Percentiles rank a stretch among this genome's conserved stretches.
Conservation (phyloP, 2,797 vertebrate species). For the Perodicticus potto region DNA sequence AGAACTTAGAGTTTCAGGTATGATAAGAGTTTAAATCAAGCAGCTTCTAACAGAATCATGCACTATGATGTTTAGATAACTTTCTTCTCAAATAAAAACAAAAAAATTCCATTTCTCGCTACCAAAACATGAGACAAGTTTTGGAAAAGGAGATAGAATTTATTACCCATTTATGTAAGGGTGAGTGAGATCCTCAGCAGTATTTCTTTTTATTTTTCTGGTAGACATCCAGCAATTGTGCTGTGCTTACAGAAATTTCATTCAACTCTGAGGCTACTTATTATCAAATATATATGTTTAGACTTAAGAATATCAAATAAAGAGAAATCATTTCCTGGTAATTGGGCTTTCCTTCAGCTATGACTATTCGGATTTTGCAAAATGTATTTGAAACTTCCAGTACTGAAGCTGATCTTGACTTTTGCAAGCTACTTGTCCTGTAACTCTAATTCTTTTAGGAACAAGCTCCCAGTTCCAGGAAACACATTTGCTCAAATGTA, state of each 20-base stretch:
- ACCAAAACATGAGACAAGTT: neutral
- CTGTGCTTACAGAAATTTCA: neutral
- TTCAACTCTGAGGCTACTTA: neutral
- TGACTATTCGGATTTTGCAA: constrained; percentile 17
- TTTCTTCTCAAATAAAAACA: neutral
- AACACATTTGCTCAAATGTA: neutral
- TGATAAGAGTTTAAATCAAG: constrained; percentile 15
- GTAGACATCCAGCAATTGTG: neutral
- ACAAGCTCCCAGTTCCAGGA: neutral
- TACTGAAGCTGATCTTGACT: neutral
- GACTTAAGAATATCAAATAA: constrained; percentile 22
- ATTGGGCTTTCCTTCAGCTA: neutral
- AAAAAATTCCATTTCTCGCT: neutral
- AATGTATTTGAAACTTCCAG: neutral
- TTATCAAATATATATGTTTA: neutral
- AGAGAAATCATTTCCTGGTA: constrained; percentile 29
- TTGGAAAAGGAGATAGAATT: neutral
- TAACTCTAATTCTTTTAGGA: neutral
- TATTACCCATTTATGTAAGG: constrained; percentile 16
- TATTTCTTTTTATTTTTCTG: constrained; percentile 14
- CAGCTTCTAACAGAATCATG: neutral
- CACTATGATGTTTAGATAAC: neutral
- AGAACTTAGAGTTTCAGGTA: neutral
- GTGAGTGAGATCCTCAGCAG: neutral
- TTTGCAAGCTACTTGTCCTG: constrained; percentile 1